Conservation (phyloP, 2,113 vertebrate species). For the Onychostruthus taczanowskii region DNA sequence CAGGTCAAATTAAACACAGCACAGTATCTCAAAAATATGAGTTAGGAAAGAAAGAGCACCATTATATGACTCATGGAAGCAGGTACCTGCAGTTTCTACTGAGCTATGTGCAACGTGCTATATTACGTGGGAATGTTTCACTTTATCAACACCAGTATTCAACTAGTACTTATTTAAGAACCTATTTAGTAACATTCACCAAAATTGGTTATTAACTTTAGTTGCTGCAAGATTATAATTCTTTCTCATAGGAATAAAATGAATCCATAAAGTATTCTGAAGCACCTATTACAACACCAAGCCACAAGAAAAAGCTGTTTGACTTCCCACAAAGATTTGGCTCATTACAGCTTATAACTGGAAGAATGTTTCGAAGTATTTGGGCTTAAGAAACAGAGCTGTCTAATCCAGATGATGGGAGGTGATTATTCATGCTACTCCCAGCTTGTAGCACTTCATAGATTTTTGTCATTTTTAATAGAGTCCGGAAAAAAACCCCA, state of each 20-base stretch:
- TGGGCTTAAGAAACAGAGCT: neutral
- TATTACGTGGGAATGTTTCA: neutral
- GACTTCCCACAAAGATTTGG: neutral
- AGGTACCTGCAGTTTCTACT: neutral
- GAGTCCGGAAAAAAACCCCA: neutral
- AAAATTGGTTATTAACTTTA: slow-evolving; percentile 57
- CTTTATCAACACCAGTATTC: slow-evolving; percentile 25
- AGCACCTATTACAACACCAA: neutral
- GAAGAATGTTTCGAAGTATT: neutral
- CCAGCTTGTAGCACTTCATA: neutral
- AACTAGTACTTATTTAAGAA: slow-evolving; percentile 31
- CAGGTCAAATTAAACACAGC: neutral
- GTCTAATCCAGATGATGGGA: neutral
- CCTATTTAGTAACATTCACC: slow-evolving; percentile 27
- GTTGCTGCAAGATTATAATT: slow-evolving; percentile 10
- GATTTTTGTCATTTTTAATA: neutral
- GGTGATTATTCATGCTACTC: neutral
- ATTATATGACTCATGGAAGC: neutral
- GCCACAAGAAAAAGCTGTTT: neutral
- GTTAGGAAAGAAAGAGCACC: neutral
- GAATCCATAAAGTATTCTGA: slow-evolving; percentile 10
- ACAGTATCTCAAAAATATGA: neutral
- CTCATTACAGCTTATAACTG: neutral
- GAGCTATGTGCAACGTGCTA: neutral
- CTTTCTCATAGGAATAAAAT: slow-evolving; percentile 9